Evolutionary conservation across 2,888 invertebrate species (phyloP).

Genomic region (Synanthedon formicaeformis): DNA sequence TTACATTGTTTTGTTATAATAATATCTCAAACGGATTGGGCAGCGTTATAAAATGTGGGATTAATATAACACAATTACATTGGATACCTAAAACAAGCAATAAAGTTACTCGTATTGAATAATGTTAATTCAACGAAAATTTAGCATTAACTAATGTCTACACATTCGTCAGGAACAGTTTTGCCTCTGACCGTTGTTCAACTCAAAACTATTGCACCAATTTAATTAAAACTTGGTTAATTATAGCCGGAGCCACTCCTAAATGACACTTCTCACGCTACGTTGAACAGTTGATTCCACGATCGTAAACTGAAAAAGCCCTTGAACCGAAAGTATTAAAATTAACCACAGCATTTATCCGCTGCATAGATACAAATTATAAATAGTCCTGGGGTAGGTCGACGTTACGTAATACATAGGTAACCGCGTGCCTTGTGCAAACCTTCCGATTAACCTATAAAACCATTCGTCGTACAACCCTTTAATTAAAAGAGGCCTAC

Average conservation of each 20-base stretch:
- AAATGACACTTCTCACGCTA: not conserved
- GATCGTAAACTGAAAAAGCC: not conserved
- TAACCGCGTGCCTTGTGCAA: not conserved
- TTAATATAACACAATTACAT: too few species aligned
- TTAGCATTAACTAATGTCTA: too few species aligned
- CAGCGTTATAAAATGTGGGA: too few species aligned
- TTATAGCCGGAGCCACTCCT: not conserved
- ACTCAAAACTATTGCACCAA: not conserved
- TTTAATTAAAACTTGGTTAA: not conserved
- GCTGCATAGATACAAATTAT: not conserved
- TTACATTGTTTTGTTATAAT: too few species aligned
- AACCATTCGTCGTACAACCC: not conserved
- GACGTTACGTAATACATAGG: constrained; percentile 12
- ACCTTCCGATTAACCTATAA: not conserved
- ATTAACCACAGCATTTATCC: not conserved
- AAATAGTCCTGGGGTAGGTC: constrained; percentile 13
- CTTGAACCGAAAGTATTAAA: not conserved
- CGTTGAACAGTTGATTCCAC: constrained; percentile 2
- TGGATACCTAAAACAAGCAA: too few species aligned
- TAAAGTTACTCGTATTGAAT: too few species aligned
- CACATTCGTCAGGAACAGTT: not conserved
- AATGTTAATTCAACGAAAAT: too few species aligned
- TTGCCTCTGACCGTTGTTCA: not conserved
- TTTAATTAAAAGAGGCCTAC: not conserved
- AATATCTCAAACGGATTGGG: too few species aligned